A percentile compares a stretch with the other conserved stretches of the same genome.
These are phyloP conservation scores for Erinaceus europaeus DNA, from an alignment of 2,113 vertebrate genomes.

Conservation along the genomic window DNA sequence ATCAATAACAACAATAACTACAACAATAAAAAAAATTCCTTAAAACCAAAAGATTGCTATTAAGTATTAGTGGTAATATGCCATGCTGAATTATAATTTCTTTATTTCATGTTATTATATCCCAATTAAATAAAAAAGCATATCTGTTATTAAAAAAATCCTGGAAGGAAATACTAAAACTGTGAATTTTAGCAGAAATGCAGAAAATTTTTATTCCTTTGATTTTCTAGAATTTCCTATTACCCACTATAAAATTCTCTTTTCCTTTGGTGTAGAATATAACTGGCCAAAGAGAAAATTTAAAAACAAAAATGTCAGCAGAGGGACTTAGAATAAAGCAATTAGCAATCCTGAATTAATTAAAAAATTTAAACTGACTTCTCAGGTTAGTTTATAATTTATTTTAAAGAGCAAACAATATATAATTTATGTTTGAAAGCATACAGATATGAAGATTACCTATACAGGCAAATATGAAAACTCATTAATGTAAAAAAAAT, in stretches of 20 bases:
- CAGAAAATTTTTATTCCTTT: neutral
- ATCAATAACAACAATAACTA: no score
- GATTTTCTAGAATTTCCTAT: neutral
- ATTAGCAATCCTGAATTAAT: neutral
- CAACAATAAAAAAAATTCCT: no score
- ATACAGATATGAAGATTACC: neutral
- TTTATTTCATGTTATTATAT: constrained; percentile 14
- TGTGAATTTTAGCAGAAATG: neutral
- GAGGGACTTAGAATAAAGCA: neutral
- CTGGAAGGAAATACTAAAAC: neutral
- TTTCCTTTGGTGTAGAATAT: constrained; percentile 3
- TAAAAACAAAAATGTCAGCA: constrained; percentile 5
- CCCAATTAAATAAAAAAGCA: neutral
- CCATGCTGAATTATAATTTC: neutral
- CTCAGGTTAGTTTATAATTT: constrained; percentile 24
- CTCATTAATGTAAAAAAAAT: neutral
- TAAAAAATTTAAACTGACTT: neutral
- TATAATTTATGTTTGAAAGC: constrained; percentile 6
- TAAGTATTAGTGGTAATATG: neutral
- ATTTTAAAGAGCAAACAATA: constrained; percentile 37
- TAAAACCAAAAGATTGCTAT: neutral
- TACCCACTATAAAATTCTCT: neutral
- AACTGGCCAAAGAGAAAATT: neutral
- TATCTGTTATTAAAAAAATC: neutral
- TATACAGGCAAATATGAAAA: neutral